phyloP scores from a whole-genome alignment of 2,113 vertebrate genomes.

The Romanogobio albipinnatus region DNA sequence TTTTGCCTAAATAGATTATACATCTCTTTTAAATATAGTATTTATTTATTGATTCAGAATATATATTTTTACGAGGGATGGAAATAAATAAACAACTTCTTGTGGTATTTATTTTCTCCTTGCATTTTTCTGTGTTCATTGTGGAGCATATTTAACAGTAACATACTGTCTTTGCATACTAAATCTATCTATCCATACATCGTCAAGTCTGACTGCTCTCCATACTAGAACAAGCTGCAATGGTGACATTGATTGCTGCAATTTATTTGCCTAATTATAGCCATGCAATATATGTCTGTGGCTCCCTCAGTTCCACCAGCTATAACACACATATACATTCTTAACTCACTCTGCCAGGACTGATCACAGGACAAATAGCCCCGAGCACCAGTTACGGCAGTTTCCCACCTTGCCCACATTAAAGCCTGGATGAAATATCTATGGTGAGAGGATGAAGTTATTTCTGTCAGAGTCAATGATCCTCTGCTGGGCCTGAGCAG shows the following conservation, averaged over 20 bases:
- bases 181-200: conserved; percentile 2
- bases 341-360: conserved; percentile 30
- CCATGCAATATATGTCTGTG: conserved; percentile 18
- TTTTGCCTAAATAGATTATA: too few species aligned
- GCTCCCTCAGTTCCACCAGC: not conserved
- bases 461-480: conserved; percentile 49
- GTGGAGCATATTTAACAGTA: not conserved
- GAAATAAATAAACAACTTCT: not conserved
- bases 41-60: too few species aligned
- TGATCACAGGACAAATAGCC: conserved; percentile 51
- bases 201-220: not conserved
- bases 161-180: not conserved
- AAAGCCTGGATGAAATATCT: conserved; percentile 57
- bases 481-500: conserved; percentile 40
- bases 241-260: conserved; percentile 40
- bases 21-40: too few species aligned
- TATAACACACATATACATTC: conserved; percentile 16
- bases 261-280: conserved; percentile 57
- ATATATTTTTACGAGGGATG: too few species aligned
- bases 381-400: conserved; percentile 11
- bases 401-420: conserved; percentile 36
- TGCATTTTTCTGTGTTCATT: not conserved
- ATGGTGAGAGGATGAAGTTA: conserved; percentile 46
- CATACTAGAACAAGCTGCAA: conserved; percentile 44
- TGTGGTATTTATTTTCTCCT: not conserved